Conservation (phyloP, 2,113 vertebrate species). For the Nothocercus julius region DNA sequence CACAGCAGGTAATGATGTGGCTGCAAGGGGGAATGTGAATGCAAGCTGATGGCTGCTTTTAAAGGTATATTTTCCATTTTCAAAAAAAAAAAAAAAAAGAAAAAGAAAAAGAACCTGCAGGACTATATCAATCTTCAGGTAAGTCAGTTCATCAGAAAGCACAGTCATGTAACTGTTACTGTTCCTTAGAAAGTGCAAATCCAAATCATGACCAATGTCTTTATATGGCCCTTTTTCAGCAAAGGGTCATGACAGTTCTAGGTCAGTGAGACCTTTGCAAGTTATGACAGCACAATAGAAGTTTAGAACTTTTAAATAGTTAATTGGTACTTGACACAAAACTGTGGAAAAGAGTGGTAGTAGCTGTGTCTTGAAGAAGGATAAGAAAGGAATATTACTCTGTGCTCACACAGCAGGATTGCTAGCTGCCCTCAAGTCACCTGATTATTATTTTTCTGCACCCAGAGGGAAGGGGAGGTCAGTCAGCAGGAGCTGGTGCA, state of each 20-base stretch:
- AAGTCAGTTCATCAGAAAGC: neutral
- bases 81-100: neutral
- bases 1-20: neutral
- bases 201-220: neutral
- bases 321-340: neutral
- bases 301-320: too few relatives aligned
- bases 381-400: neutral
- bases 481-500: neutral
- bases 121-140: neutral
- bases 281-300: neutral
- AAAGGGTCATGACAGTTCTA: neutral
- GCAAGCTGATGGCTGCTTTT: neutral
- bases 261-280: neutral
- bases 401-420: neutral
- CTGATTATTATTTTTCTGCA: neutral
- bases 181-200: neutral
- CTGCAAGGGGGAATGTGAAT: neutral
- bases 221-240: neutral
- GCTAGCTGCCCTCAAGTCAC: neutral
- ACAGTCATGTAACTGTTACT: neutral
- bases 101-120: neutral
- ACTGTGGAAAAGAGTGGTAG: neutral
- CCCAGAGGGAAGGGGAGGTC: neutral
- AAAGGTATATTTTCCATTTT: neutral
- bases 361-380: neutral